A percentile compares a stretch with the other conserved stretches of the same genome.
Conservation (phyloP, 2,113 vertebrate genomes). For the Prinia subflava region DNA sequence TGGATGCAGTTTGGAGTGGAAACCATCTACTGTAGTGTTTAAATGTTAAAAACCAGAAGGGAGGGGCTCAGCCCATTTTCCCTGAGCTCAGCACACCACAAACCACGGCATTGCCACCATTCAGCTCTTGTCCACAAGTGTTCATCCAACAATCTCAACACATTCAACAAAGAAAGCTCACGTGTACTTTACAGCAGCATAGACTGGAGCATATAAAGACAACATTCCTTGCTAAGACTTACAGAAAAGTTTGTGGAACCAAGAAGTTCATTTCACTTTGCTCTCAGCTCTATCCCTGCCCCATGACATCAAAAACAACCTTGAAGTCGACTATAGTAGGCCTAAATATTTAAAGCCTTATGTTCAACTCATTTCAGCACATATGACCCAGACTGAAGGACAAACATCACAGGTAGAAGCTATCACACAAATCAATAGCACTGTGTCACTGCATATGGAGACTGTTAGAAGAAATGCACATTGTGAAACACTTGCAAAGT, state of each 20-base stretch:
- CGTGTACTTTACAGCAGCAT: neutral
- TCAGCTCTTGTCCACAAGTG: neutral
- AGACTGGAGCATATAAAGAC: neutral
- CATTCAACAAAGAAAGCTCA: neutral
- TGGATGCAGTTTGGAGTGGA: neutral
- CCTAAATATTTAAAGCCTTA: conserved; percentile 8
- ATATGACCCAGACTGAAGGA: neutral
- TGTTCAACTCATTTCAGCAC: neutral
- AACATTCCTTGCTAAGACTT: neutral
- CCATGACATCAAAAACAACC: neutral
- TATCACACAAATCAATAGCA: neutral
- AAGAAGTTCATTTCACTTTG: neutral
- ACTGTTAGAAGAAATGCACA: neutral
- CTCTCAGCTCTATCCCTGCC: neutral
- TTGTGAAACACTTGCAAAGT: neutral
- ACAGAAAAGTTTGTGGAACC: neutral
- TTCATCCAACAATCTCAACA: neutral
- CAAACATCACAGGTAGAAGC: conserved; percentile 6
- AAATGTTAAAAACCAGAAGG: conserved; percentile 30
- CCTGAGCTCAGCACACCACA: neutral
- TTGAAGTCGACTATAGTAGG: neutral
- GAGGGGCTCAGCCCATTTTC: neutral
- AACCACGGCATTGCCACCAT: neutral
- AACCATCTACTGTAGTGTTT: neutral
- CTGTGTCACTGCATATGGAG: neutral